These are phyloP conservation scores for Macaca nemestrina DNA, from an alignment of 2,113 vertebrate species.

Conservation along the genomic window DNA sequence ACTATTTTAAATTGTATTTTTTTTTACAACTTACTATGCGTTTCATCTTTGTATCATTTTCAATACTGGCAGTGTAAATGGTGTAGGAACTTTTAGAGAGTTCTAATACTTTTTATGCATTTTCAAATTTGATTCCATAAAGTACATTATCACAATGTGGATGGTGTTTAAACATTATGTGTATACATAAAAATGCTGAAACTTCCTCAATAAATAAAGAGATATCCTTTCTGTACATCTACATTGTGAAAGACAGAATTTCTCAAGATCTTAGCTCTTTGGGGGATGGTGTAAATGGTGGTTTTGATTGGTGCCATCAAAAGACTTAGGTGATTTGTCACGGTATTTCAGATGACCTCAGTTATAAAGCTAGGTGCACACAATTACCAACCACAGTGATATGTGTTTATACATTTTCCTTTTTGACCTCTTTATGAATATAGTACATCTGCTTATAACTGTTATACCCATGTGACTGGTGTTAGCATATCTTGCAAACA, in stretches of 20 bases:
- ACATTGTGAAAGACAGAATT: background rate
- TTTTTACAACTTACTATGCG: background rate
- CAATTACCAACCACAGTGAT: background rate
- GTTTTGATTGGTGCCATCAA: background rate
- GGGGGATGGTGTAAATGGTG: background rate
- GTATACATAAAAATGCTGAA: background rate
- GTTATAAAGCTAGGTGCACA: background rate
- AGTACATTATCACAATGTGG: background rate
- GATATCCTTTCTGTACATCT: background rate
- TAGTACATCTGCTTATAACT: background rate
- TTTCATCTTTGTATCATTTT: background rate
- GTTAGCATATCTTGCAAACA: background rate
- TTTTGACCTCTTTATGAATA: background rate
- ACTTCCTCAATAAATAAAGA: background rate
- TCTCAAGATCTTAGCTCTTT: background rate
- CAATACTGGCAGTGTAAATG: background rate
- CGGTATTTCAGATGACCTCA: background rate
- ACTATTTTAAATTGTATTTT: background rate
- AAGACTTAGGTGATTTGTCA: background rate
- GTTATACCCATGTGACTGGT: background rate
- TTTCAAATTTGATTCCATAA: background rate
- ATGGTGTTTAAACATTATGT: background rate
- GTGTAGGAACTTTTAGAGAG: background rate
- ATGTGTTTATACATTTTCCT: background rate
- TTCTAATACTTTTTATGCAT: background rate